Evolutionary conservation across 1,140 invertebrate species (phyloP), one percentile per base, ranked within the genome.

Genomic region (Ectropis grisescens): DNA sequence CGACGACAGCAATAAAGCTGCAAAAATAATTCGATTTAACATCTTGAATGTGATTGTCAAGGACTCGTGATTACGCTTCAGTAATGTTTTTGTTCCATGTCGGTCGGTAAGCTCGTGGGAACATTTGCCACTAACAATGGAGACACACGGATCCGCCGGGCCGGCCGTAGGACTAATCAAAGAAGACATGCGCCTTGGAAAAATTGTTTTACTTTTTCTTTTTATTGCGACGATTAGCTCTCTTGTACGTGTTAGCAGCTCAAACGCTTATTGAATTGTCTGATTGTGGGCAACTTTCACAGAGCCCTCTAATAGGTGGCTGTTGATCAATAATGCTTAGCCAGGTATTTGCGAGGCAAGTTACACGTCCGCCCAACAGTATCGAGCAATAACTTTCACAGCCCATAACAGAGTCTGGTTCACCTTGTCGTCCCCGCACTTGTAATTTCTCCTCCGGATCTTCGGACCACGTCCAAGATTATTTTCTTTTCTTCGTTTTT

Each of bases 401-500:
- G 55, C 37, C 61, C 50, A 45, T 52, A 53, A 46, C 32, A 33
- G 27, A 42, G 46, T 55, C 58, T 60, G 35, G 64, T 39, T 60
- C 48, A 59, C 58, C 62, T 67, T 64, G 62, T 53, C 34, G n/a
- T 40, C 44, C 33, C 41, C 41, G 41, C 46, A 51, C 52, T 28
- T 53, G 64, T 58, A 64, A 66, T 69, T 70, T 70, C 69, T 59
- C 66, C 44, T 50, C 52, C 29, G 53, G 46, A 41, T 65, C 58
- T 58, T 66, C 59, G 44, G 45, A 52, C 43, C 43, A 46, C 40
- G 47, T 59, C 55, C 58, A 48, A 47, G 37, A 47, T 44, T 45
- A 49, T 58, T 70, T 68, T 74, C 66, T 74, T 72, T 71, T 68
- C 68, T 60, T 65, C 55, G 56, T 59, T 67, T 30, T 51, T 42